Percentiles rank a stretch among this genome's conserved stretches.
phyloP scores from a whole-genome alignment of 2,888 invertebrate species.

The Entomobrya proxima region DNA sequence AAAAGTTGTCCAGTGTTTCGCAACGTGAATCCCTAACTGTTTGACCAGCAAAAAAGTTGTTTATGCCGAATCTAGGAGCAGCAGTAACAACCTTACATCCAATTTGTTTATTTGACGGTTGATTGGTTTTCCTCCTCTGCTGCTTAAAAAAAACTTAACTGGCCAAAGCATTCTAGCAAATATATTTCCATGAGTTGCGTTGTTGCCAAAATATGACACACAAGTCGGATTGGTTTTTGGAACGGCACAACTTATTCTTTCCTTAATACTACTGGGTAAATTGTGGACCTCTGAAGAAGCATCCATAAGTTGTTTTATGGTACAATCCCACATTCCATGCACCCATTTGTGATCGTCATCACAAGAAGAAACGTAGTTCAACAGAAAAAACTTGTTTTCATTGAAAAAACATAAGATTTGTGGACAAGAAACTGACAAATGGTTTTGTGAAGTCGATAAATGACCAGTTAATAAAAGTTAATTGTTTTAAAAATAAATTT shows the following conservation, averaged over 20 bases:
- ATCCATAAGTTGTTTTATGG: conserved; percentile 30
- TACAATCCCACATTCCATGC: conserved; percentile 15
- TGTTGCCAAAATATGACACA: not conserved
- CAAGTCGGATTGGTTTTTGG: not conserved
- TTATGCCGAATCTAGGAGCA: conserved; percentile 4
- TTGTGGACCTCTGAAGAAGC: not conserved
- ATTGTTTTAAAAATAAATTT: conserved; percentile 4
- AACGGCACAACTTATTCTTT: not conserved
- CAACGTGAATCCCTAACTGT: conserved; percentile 24
- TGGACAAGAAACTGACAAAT: not conserved
- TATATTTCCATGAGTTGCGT: not conserved
- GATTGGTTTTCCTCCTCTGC: conserved; percentile 39
- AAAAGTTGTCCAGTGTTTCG: conserved; percentile 45
- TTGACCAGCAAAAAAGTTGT: conserved; percentile 29
- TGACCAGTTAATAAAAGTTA: conserved; percentile 17
- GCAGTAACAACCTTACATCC: conserved; percentile 28
- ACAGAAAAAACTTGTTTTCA: conserved; percentile 43
- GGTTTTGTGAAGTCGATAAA: conserved; percentile 6
- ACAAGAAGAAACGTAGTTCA: not conserved
- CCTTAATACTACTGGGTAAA: not conserved
- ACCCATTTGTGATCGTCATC: conserved; percentile 10
- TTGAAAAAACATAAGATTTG: not conserved
- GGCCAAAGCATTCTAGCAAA: not conserved
- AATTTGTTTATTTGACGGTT: conserved; percentile 54
- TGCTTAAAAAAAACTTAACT: not conserved